phyloP scores from a whole-genome alignment of 1,140 invertebrate genomes.

The Chironomus striatipennis region DNA sequence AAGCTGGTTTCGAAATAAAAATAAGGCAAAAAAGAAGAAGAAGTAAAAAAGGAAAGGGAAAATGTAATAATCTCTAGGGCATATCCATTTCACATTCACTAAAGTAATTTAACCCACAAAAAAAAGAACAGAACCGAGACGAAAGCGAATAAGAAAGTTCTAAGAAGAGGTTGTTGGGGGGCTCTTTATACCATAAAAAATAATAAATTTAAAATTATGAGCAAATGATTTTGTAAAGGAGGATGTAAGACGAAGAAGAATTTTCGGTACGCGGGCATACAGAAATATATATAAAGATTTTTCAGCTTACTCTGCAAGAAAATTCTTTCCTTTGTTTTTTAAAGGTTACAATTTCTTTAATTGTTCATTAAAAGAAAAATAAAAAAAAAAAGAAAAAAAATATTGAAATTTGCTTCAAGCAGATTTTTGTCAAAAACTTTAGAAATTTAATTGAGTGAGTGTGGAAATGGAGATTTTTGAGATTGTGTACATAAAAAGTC shows the following conservation, averaged over 20 bases:
- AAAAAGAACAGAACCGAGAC: not conserved
- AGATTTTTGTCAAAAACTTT: no score
- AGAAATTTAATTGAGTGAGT: no score
- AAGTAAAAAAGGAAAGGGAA: not conserved
- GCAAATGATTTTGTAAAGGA: conserved; percentile 8
- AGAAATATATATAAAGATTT: no score
- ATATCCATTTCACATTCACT: not conserved
- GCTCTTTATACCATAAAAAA: not conserved
- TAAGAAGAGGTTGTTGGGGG: not conserved
- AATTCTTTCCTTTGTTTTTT: no score
- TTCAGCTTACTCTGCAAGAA: no score
- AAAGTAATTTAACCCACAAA: not conserved
- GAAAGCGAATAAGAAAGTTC: not conserved
- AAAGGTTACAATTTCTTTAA: not conserved
- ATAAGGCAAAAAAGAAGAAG: not conserved
- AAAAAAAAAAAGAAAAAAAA: no score
- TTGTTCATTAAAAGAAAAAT: not conserved
- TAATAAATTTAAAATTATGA: conserved; percentile 10
- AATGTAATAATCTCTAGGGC: conserved; percentile 10
- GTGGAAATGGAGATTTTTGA: no score
- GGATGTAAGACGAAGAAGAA: not conserved
- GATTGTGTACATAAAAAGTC: no score
- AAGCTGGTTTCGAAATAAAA: not conserved
- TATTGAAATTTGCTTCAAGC: no score
- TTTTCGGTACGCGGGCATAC: no score